Evolutionary conservation across 2,888 invertebrate genomes (phyloP).

Genomic region (Nymphalis c-album): DNA sequence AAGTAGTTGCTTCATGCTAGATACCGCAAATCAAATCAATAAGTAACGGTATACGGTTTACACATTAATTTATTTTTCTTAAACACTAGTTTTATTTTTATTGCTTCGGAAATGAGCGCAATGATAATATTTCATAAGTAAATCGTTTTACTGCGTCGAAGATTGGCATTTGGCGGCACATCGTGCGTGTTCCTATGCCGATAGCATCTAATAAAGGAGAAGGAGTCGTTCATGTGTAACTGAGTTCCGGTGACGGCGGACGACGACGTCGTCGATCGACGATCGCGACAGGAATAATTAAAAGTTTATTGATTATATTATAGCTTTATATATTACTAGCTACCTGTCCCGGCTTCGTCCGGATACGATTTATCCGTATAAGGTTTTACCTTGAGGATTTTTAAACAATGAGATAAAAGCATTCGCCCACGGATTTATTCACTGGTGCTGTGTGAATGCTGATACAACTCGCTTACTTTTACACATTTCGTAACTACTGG

Average conservation of each 20-base stretch:
- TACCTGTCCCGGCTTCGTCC: background rate
- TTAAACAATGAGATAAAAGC: too few species aligned
- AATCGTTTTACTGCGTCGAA: constrained; percentile 28
- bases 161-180: constrained; percentile 37
- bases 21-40: background rate
- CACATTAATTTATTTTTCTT: constrained; percentile 22
- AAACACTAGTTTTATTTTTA: constrained; percentile 15
- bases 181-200: constrained; percentile 49
- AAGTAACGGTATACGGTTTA: constrained; percentile 7
- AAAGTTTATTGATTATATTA: constrained; percentile 36
- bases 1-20: background rate
- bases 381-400: too few species aligned
- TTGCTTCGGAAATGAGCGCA: constrained; percentile 30
- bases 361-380: too few species aligned
- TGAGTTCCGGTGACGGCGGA: constrained; percentile 63
- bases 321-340: constrained; percentile 2
- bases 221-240: constrained; percentile 55
- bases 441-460: too few species aligned
- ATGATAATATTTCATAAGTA: constrained; percentile 37
- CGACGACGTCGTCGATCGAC: constrained; percentile 48
- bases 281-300: constrained; percentile 58
- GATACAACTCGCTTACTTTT: too few species aligned
- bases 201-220: constrained; percentile 62
- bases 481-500: too few species aligned
- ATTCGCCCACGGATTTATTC: too few species aligned